A percentile compares a stretch with the other conserved stretches of the same genome.
Conservation (phyloP, 2,797 vertebrate genomes). For the Sarcoramphus papa region DNA sequence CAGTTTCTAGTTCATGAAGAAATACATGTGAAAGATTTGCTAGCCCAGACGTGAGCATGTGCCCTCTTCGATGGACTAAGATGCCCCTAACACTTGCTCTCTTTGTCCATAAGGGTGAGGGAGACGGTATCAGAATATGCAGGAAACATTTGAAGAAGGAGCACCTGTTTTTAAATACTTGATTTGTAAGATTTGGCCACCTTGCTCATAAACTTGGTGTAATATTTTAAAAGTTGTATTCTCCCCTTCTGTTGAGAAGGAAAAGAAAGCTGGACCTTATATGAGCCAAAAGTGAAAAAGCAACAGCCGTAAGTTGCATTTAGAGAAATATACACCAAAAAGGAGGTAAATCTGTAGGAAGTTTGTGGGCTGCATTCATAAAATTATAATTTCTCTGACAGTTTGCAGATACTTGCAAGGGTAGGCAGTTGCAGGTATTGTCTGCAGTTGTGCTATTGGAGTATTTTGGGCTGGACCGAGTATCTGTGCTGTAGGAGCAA, state of each 20-base stretch:
- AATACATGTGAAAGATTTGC: neutral
- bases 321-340: neutral
- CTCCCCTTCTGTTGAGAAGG: neutral
- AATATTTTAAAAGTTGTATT: neutral
- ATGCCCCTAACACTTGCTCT: neutral
- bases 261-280: neutral
- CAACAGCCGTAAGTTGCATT: neutral
- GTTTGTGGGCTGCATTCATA: neutral
- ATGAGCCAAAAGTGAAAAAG: neutral
- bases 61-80: neutral
- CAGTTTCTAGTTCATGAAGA: neutral
- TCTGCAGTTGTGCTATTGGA: neutral
- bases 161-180: neutral
- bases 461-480: neutral
- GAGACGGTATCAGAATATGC: rapidly evolving
- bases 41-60: neutral
- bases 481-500: neutral
- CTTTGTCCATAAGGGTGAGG: neutral
- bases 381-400: neutral
- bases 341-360: neutral
- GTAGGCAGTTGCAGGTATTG: neutral
- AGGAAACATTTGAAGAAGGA: neutral
- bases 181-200: neutral
- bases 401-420: neutral
- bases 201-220: neutral